Conservation (phyloP, 2,888 invertebrate genomes). For the Agapostemon virescens region DNA sequence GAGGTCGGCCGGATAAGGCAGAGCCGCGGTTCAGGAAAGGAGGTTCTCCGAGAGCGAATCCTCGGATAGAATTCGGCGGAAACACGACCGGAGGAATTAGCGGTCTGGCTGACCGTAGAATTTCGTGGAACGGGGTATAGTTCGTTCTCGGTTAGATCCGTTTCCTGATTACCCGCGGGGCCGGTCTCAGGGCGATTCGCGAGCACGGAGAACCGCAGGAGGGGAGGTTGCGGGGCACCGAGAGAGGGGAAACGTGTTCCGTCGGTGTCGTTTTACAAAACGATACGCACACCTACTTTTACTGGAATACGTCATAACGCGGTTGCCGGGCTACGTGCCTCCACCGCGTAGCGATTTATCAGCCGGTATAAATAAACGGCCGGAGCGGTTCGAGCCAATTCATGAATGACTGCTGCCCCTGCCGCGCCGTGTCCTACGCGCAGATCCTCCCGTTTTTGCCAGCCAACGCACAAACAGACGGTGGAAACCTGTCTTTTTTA, state of each 20-base stretch:
- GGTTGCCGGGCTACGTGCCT: constrained; percentile 43
- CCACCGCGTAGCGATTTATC: constrained; percentile 58
- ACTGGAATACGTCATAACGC: constrained; percentile 45
- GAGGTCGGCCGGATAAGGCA: background rate
- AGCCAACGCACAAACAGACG: background rate
- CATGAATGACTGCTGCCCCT: constrained; percentile 70
- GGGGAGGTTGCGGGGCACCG: constrained; percentile 16
- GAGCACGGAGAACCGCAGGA: background rate
- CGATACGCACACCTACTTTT: constrained; percentile 40
- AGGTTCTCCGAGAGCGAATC: background rate
- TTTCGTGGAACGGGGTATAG: constrained; percentile 19
- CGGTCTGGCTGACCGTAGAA: background rate
- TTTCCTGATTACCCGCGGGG: constrained; percentile 39
- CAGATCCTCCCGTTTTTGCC: constrained; percentile 2
- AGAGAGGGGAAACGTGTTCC: background rate
- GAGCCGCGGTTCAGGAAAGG: background rate
- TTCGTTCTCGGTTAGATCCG: constrained; percentile 32
- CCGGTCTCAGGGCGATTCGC: constrained; percentile 6
- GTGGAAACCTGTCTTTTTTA: no score
- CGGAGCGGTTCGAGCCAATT: constrained; percentile 67
- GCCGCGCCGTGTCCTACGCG: background rate
- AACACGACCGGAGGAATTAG: constrained; percentile 8
- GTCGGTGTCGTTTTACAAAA: constrained; percentile 48
- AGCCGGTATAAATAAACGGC: constrained; percentile 72
- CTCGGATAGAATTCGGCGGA: constrained; percentile 4